Evolutionary conservation across 2,797 vertebrate species (phyloP), one percentile per base, ranked within the genome.

Genomic region (Lateolabrax maculatus): DNA sequence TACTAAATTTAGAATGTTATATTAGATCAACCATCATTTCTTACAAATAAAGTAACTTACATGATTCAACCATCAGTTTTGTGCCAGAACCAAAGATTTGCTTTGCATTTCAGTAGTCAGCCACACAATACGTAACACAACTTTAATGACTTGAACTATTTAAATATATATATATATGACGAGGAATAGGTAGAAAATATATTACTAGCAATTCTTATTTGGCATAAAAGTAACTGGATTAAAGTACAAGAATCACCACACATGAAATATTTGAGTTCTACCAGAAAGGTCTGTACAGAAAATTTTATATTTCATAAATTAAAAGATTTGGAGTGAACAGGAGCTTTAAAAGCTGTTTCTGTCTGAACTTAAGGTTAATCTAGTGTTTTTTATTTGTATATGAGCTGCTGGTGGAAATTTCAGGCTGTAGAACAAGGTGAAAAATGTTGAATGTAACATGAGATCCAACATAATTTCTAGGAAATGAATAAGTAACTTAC

Each of bases 401-500:
- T n/a, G n/a, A n/a, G n/a, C n/a, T n/a, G n/a, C n/a, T n/a, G n/a
- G n/a, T n/a, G n/a, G n/a, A 37, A 6, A 31, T 18, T 31, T 31
- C 9, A 31, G 31, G 21, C 36, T 9, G 43, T 44, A 19, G 43
- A 23, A 27, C 8, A 37, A 41, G 8, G 16, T n/a, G n/a, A n/a
- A n/a, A n/a, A n/a, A n/a, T n/a, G n/a, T n/a, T n/a, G n/a, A n/a
- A n/a, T 34, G 31, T 34, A 34, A 34, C 31, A 34, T 34, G 3
- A 34, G 31, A 34, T 34, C 6, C 4, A 34, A 3, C 6, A 6
- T 34, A 34, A n/a, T n/a, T n/a, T 34, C 3, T 34, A 4, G 31
- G 6, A 5, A 37, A 58, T 21, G 39, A 2, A n/a, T n/a, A n/a
- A 39, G 11, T 11, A 23, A 69, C 81, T 79, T 74, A 83, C 71